Conservation (phyloP, 2,888 invertebrate species). For the Megalurothrips usitatus region DNA sequence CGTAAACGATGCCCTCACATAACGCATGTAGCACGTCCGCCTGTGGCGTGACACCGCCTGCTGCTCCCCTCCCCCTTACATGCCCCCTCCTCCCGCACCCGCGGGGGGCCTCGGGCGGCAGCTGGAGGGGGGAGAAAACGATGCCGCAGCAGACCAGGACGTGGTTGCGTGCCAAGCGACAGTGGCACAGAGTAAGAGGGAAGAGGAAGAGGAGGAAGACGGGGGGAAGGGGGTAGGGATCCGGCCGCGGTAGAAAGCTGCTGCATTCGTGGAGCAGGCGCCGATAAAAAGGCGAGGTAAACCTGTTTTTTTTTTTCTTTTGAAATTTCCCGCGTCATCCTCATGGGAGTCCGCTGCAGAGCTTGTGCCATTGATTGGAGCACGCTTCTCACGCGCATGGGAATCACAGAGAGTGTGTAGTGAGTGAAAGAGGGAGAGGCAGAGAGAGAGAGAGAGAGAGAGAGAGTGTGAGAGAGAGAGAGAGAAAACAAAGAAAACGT, state of each 20-base stretch:
- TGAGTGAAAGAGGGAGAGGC: too few species aligned
- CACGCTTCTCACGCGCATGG: too few species aligned
- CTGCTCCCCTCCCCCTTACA: not conserved
- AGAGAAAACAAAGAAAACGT: not conserved
- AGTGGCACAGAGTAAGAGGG: not conserved
- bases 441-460: not conserved
- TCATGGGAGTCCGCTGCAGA: too few species aligned
- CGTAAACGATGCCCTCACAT: slow-evolving; percentile 2
- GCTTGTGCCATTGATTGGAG: too few species aligned
- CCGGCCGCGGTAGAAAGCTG: too few species aligned
- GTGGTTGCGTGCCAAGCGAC: not conserved
- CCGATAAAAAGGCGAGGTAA: too few species aligned
- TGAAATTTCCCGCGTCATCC: too few species aligned
- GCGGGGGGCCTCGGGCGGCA: not conserved
- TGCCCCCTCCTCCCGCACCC: not conserved
- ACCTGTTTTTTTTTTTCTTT: too few species aligned
- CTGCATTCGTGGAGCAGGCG: too few species aligned
- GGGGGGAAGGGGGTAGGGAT: not conserved
- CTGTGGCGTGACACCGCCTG: slow-evolving; percentile 7
- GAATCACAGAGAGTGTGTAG: not conserved
- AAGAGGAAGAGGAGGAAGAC: not conserved
- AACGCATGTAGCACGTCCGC: slow-evolving; percentile 21
- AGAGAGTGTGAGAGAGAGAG: not conserved
- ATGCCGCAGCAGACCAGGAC: not conserved
- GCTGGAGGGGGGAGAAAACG: slow-evolving; percentile 1